These are phyloP conservation scores for Mus minutoides DNA, from an alignment of 2,797 vertebrate genomes.

Conservation along the genomic window DNA sequence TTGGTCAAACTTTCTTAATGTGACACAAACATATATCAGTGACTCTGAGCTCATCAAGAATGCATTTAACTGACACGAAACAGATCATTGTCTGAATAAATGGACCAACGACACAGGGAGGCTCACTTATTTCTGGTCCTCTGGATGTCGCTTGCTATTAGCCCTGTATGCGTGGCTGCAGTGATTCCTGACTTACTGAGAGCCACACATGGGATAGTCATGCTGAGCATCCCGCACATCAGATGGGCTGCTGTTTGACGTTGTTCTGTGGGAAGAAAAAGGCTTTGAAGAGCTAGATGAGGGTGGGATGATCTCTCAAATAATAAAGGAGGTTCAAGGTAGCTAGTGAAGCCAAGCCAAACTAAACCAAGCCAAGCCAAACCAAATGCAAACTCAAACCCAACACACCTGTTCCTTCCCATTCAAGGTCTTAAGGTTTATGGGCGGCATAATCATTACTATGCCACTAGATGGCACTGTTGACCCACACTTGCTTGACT, in stretches of 20 bases:
- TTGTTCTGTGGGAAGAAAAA: not conserved
- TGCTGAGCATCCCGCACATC: too few species aligned
- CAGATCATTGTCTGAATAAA: not conserved
- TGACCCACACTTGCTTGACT: not conserved
- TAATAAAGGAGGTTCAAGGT: not conserved
- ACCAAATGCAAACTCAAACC: not conserved
- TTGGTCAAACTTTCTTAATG: not conserved
- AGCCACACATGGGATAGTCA: not conserved
- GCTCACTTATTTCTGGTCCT: not conserved
- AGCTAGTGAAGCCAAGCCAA: not conserved
- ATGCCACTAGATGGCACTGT: conserved; percentile 69
- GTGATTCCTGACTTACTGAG: not conserved
- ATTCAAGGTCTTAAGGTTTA: not conserved
- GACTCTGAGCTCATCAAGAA: not conserved
- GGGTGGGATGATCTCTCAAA: not conserved
- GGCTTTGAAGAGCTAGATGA: not conserved
- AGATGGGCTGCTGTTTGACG: not conserved
- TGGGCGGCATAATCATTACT: not conserved
- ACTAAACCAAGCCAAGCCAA: not conserved
- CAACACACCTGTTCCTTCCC: not conserved
- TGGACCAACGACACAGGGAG: not conserved
- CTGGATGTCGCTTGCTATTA: not conserved
- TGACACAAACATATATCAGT: not conserved
- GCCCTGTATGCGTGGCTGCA: not conserved
- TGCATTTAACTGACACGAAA: not conserved